phyloP scores from a whole-genome alignment of 2,797 vertebrate genomes.

The Lutjanus argentimaculatus region DNA sequence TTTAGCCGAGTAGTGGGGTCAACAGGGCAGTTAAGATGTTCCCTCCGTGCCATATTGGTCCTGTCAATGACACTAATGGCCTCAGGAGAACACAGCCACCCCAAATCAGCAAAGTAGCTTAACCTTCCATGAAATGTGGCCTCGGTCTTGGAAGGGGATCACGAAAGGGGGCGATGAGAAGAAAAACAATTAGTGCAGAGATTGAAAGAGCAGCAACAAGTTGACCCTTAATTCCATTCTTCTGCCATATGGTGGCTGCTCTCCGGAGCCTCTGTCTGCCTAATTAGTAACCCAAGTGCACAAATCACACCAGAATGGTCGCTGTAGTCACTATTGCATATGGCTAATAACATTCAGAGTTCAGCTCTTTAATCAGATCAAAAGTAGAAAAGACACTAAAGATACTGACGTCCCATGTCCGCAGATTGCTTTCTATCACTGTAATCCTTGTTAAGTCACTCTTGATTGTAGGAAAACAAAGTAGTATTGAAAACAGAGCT shows the following conservation, averaged over 20 bases:
- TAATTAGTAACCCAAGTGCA: conserved; percentile 74
- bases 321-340: background rate
- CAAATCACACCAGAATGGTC: conserved; percentile 41
- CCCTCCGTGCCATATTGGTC: conserved; percentile 44
- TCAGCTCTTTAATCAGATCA: conserved; percentile 26
- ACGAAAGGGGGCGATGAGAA: conserved; percentile 64
- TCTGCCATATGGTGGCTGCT: conserved; percentile 85
- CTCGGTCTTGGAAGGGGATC: conserved; percentile 68
- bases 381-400: conserved; percentile 39
- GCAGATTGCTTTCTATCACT: conserved; percentile 41
- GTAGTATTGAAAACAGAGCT: conserved; percentile 70
- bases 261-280: conserved; percentile 64
- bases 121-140: conserved; percentile 74
- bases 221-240: conserved; percentile 69
- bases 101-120: conserved; percentile 83
- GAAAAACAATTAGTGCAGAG: conserved; percentile 83
- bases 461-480: conserved; percentile 62
- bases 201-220: conserved; percentile 76
- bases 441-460: conserved; percentile 72
- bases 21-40: background rate
- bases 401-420: conserved; percentile 4
- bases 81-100: conserved; percentile 57
- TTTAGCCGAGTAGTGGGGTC: background rate
- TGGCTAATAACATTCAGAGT: background rate
- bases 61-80: conserved; percentile 53